Conservation (phyloP, 2,888 invertebrate species). For the Ptychoptera albimana region DNA sequence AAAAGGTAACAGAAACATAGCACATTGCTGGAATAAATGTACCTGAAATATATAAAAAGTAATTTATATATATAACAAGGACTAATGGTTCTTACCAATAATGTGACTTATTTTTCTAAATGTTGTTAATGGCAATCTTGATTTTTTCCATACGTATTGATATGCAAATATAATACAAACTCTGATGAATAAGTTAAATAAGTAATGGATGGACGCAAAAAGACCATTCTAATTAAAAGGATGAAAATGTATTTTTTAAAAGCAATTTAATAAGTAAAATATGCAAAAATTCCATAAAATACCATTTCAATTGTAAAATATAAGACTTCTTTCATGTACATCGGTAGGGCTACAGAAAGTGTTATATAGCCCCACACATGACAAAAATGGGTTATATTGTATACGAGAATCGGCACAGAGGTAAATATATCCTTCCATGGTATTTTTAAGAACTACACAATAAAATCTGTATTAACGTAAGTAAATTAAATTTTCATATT, state of each 20-base stretch:
- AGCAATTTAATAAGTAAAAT: too few relatives aligned
- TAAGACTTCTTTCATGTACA: slow-evolving; percentile 31
- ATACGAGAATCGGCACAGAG: slow-evolving; percentile 32
- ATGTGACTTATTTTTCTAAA: slow-evolving; percentile 18
- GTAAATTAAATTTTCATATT: too few relatives aligned
- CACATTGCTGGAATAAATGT: slow-evolving; percentile 7
- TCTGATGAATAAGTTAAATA: too few relatives aligned
- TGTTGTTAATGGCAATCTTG: slow-evolving; percentile 13
- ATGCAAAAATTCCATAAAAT: too few relatives aligned
- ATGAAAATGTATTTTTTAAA: too few relatives aligned
- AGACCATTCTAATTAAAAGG: slow-evolving; percentile 19
- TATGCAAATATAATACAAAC: slow-evolving; percentile 15
- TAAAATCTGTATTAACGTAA: too few relatives aligned
- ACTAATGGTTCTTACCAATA: slow-evolving; percentile 11
- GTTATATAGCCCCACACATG: slow-evolving; percentile 31
- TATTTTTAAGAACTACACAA: slow-evolving; percentile 19
- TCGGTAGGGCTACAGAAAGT: slow-evolving; percentile 26
- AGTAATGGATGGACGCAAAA: slow-evolving; percentile 13
- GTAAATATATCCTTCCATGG: slow-evolving; percentile 33
- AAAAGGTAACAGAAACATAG: slow-evolving; percentile 20
- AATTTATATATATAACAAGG: not conserved
- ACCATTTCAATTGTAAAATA: slow-evolving; percentile 27
- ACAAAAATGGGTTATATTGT: slow-evolving; percentile 32
- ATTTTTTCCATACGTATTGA: slow-evolving; percentile 13
- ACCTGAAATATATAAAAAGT: not conserved